phyloP scores from a whole-genome alignment of 1,140 invertebrate genomes.

The Mercenaria mercenaria region DNA sequence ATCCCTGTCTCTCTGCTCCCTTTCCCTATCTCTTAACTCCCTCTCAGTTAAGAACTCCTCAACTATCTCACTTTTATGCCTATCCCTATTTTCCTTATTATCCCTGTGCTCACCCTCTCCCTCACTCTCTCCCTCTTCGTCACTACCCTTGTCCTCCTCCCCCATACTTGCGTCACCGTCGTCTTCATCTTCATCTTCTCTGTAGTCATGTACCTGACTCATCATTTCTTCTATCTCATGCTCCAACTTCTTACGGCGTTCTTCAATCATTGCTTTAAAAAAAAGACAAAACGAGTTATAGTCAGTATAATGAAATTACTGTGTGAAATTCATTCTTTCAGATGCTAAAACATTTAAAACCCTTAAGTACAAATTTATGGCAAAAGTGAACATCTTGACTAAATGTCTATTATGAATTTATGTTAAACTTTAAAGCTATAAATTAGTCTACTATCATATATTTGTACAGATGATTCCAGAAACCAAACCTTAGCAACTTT shows the following conservation, averaged over 20 bases:
- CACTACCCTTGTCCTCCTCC: slow-evolving; percentile 17
- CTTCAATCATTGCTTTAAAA: slow-evolving; percentile 52
- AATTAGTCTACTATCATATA: too few relatives aligned
- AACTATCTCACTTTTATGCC: not conserved
- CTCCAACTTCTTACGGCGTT: slow-evolving; percentile 57
- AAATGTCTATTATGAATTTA: too few relatives aligned
- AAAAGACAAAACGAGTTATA: too few relatives aligned
- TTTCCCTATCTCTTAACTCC: slow-evolving; percentile 48
- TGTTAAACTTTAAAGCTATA: too few relatives aligned
- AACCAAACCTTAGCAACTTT: too few relatives aligned
- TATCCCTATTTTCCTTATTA: slow-evolving; percentile 50
- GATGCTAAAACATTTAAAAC: too few relatives aligned
- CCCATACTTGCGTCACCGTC: slow-evolving; percentile 40
- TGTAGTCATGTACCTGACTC: slow-evolving; percentile 24
- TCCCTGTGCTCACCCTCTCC: slow-evolving; percentile 14
- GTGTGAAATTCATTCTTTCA: too few relatives aligned
- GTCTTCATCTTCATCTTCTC: slow-evolving; percentile 44
- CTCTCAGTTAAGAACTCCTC: slow-evolving; percentile 44
- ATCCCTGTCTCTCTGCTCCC: slow-evolving; percentile 53
- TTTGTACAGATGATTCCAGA: too few relatives aligned
- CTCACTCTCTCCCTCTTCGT: slow-evolving; percentile 1
- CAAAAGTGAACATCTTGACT: too few relatives aligned
- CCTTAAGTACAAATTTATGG: too few relatives aligned
- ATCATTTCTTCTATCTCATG: slow-evolving; percentile 57
- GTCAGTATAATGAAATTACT: not conserved